Base-by-base conservation (phyloP, 2,888 invertebrate genomes). In the Abscondita cerata region DNA sequence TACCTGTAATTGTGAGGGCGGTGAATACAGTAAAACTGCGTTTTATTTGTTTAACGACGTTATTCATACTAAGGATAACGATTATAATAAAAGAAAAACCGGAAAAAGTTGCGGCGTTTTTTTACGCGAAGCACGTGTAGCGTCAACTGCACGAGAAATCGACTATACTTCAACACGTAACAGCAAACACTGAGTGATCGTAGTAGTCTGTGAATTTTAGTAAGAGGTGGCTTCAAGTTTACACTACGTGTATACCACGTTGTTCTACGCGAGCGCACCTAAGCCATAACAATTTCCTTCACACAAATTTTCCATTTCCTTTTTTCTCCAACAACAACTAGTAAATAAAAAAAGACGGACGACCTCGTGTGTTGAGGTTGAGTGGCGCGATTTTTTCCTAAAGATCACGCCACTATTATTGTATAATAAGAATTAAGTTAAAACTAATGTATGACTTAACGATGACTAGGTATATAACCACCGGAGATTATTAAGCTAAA, bases 11-110 rank as follows among this genome's bases (percentile, higher is more conserved):
- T 53, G 70, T 68, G 11, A 73, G 62, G 38, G 73, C 73, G 19
- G 70, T 68, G 53, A 70, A 67, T 62, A 73, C 68, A 66, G 70
- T 68, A 60, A 72, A 69, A 69, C 69, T 72, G 65, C 71, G 67
- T 52, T 70, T 69, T 64, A 70, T 68, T 58, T 71, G 71, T 64
- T 70, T 71, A 59, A 73, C 68, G 62, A 72, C 68, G 59, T 69
- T 69, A 70, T 60, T 46, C 64, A 64, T 64, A 64, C 56, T 64
- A 60, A 59, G 59, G 62, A 47, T 36, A 50, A 58, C 62, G 31
- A 25, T 13, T 12, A 6, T 19, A 25, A 13, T 36, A 6, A 11
- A 36, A 36, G 11, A 16, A 41, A 41, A 41, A 4, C 15, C 4
- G 13, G 12, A 16, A 6, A 11, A 36, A 8, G 40, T 18, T 8